These are phyloP conservation scores for Trichogramma pretiosum DNA, from an alignment of 1,140 invertebrate genomes.

Conservation along the genomic window DNA sequence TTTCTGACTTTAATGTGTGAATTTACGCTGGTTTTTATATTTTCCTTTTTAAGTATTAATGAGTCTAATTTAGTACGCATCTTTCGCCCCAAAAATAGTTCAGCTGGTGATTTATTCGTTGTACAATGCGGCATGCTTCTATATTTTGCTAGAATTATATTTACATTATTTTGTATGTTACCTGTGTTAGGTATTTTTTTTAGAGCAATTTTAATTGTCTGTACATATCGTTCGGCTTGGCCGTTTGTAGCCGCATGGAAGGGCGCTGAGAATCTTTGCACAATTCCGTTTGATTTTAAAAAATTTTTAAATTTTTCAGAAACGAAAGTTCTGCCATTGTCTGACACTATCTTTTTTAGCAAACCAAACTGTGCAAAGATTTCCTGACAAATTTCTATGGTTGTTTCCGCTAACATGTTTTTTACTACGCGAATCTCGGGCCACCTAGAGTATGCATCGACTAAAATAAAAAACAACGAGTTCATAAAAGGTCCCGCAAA, in stretches of 20 bases:
- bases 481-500: constrained; percentile 20
- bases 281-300: neutral
- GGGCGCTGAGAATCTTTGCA: constrained; percentile 10
- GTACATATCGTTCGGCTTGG: constrained; percentile 2
- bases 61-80: constrained; percentile 9
- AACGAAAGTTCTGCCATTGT: constrained; percentile 3
- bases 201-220: constrained; percentile 24
- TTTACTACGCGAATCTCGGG: neutral
- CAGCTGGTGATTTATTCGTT: constrained; percentile 9
- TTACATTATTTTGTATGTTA: constrained; percentile 5
- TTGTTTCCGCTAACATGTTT: neutral
- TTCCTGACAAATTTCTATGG: neutral
- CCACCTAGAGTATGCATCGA: neutral
- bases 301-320: neutral
- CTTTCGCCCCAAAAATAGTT: constrained; percentile 12
- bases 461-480: neutral
- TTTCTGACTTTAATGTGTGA: neutral
- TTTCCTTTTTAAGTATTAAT: constrained; percentile 3
- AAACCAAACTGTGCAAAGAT: constrained; percentile 2
- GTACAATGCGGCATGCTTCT: constrained; percentile 16
- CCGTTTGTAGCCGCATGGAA: constrained; percentile 3
- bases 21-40: neutral
- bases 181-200: constrained; percentile 4
- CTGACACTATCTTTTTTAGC: neutral
- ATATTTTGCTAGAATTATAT: constrained; percentile 18